These are phyloP conservation scores for Scaptomyza reducta DNA, from an alignment of 2,888 invertebrate species.

Conservation along the genomic window DNA sequence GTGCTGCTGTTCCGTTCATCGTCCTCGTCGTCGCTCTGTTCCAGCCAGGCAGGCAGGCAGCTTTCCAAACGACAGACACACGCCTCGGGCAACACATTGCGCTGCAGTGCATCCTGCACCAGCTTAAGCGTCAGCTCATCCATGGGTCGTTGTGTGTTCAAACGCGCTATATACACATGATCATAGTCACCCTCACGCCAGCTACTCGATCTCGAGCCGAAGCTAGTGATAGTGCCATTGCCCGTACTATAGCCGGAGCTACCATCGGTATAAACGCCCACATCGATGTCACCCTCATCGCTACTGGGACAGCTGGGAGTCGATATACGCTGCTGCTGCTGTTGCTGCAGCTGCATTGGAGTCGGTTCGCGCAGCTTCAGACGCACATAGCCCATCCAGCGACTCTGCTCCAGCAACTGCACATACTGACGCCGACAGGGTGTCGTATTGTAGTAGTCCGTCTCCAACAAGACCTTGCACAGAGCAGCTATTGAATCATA, in stretches of 20 bases:
- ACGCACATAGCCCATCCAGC: constrained; percentile 83
- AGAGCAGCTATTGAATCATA: constrained; percentile 85
- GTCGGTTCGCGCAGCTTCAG: constrained; percentile 78
- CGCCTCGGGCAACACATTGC: constrained; percentile 77
- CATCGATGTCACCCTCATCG: constrained; percentile 17
- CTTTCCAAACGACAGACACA: constrained; percentile 78
- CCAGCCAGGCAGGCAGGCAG: constrained; percentile 69
- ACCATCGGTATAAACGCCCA: constrained; percentile 68
- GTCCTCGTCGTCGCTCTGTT: constrained; percentile 61
- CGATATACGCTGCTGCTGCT: constrained; percentile 5
- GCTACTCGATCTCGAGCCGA: constrained; percentile 29
- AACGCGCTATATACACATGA: constrained; percentile 87
- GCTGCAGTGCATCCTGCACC: constrained; percentile 38
- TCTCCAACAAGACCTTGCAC: constrained; percentile 87
- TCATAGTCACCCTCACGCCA: constrained; percentile 76
- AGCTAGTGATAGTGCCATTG: constrained; percentile 32
- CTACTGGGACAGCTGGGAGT: constrained; percentile 7
- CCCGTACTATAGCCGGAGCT: constrained; percentile 77
- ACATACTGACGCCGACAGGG: constrained; percentile 75
- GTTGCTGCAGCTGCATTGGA: constrained; percentile 7
- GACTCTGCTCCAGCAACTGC: constrained; percentile 71
- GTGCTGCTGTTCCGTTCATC: constrained; percentile 42
- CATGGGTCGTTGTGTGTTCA: constrained; percentile 86
- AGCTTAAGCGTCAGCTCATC: constrained; percentile 67
- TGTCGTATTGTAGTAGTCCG: constrained; percentile 78